Percentiles rank a stretch among this genome's conserved stretches.
These are phyloP conservation scores for Rotaria sp. DNA, from an alignment of 2,888 invertebrate species.

Conservation along the genomic window DNA sequence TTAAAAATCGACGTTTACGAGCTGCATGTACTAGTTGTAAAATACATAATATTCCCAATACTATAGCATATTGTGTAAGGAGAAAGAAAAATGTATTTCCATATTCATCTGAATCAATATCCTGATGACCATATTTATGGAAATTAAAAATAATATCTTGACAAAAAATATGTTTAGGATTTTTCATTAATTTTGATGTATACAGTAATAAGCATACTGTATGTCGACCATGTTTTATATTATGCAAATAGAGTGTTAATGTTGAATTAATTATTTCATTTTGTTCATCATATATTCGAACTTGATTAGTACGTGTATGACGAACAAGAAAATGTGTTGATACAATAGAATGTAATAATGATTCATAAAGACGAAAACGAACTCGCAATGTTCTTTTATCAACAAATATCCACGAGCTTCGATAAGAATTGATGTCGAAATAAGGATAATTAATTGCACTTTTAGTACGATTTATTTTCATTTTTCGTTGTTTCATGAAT, in stretches of 20 bases:
- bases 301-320: neutral
- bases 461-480: neutral
- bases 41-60: neutral
- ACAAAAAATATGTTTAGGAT: neutral
- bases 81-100: neutral
- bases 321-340: neutral
- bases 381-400: neutral
- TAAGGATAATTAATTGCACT: neutral
- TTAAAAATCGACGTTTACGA: neutral
- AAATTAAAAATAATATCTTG: slow-evolving; percentile 22
- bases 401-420: neutral
- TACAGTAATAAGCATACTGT: neutral
- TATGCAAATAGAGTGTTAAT: neutral
- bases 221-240: neutral
- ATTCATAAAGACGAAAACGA: neutral
- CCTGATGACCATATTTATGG: neutral
- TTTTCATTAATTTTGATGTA: neutral
- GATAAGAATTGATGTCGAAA: neutral
- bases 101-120: neutral
- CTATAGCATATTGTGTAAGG: neutral
- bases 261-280: neutral
- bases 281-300: neutral
- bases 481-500: neutral
- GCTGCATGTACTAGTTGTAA: neutral
- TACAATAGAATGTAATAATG: neutral